Base-by-base conservation (phyloP, 1,140 invertebrate genomes). In the Musca domestica region DNA sequence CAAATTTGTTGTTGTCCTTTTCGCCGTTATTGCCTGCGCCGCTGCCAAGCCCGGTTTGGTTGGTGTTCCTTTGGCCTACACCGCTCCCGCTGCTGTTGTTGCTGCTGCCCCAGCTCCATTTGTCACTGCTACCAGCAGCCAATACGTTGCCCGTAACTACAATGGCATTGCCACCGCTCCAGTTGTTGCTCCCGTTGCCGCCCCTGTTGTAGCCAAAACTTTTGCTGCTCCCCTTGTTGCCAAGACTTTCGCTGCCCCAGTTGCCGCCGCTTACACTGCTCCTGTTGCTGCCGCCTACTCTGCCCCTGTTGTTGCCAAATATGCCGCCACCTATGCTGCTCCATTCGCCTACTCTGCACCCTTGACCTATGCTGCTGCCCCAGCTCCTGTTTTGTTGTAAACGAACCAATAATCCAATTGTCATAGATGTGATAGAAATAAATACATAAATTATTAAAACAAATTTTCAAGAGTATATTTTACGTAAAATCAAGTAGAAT, bases 61-160 rank as follows among this genome's bases (percentile, higher is more conserved):
- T 30, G 34, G 63, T 3, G 25, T 47, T 20, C 77, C 80, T 5
- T 67, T 76, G 19, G 73, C 76, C 9, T 75, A 74, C 17, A 67
- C 75, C 3, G 74, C 41, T 46, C 71, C 27, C 41, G 72, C 74
- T 17, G 65, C 74, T 17, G 52, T 51, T 19, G 41, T 80, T 25
- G 34, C 78, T 20, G 46, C 58, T 46, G 58, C 75, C 22, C 75
- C 80, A 14, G 73, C 79, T 34, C 81, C 80, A 0, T 67, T 82
- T 30, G 79, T 84, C n/a, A 82, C 83, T 6, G 83, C 84, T 15
- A 76, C 74, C 66, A 84, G 83, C 68, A 84, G 81, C 54, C 84
- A 85, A 67, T 77, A 81, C 27, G 73, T 84, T 67, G 80, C 82
- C 63, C 77, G 83, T 52, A 84, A 84, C 54, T 83, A 76, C 67